These are phyloP conservation scores for Idaea biselata DNA, from an alignment of 2,888 invertebrate genomes.

Conservation along the genomic window DNA sequence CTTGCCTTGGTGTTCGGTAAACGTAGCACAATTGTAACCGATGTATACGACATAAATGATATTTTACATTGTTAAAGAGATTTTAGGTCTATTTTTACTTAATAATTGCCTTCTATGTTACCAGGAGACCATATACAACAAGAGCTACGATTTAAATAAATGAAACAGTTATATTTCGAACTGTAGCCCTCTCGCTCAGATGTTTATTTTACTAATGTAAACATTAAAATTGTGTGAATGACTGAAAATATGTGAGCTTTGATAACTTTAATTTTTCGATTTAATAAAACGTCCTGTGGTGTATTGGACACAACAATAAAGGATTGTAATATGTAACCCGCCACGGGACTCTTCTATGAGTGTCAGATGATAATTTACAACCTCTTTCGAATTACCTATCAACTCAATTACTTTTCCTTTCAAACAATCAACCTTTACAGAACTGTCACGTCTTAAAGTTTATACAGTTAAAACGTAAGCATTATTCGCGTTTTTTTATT, in stretches of 20 bases:
- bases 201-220: slow-evolving; percentile 31
- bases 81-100: slow-evolving; percentile 77
- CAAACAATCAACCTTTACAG: neutral
- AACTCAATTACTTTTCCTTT: neutral
- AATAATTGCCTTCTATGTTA: slow-evolving; percentile 70
- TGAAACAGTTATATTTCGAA: slow-evolving; percentile 35
- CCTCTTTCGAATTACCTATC: neutral
- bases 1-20: slow-evolving; percentile 78
- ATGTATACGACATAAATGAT: slow-evolving; percentile 79
- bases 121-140: slow-evolving; percentile 62
- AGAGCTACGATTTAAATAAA: slow-evolving; percentile 33
- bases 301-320: slow-evolving; percentile 23
- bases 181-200: slow-evolving; percentile 43
- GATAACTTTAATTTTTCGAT: slow-evolving; percentile 40
- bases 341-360: slow-evolving; percentile 29
- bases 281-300: slow-evolving; percentile 43
- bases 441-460: neutral
- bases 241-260: slow-evolving; percentile 65
- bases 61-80: slow-evolving; percentile 78
- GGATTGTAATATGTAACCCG: slow-evolving; percentile 12
- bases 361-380: slow-evolving; percentile 19
- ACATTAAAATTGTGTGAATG: slow-evolving; percentile 52
- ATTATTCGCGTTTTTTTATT: no score
- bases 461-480: neutral
- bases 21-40: slow-evolving; percentile 79